phyloP scores from a whole-genome alignment of 2,888 invertebrate species.

The Platycnemis pennipes region DNA sequence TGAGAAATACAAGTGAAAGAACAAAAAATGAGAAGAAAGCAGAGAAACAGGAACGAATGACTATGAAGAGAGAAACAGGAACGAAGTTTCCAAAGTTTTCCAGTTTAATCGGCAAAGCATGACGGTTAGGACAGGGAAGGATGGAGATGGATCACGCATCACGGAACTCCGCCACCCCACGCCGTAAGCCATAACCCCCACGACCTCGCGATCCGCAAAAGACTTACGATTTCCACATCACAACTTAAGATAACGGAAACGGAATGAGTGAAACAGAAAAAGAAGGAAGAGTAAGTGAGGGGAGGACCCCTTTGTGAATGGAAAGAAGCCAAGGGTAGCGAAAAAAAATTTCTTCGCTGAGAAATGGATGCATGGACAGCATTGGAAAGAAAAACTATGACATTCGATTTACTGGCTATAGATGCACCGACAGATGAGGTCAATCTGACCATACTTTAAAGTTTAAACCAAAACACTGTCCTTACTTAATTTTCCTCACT shows the following conservation, averaged over 20 bases:
- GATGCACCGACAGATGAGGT: too few species aligned
- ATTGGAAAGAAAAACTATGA: too few species aligned
- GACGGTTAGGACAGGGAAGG: background rate
- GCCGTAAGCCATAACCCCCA: slow-evolving; percentile 7
- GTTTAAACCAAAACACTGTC: too few species aligned
- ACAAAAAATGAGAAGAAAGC: background rate
- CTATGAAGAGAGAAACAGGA: background rate
- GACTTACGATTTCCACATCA: background rate
- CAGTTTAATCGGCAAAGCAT: slow-evolving; percentile 7
- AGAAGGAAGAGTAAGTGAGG: background rate
- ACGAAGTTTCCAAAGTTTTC: background rate
- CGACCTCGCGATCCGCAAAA: background rate
- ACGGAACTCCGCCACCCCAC: background rate
- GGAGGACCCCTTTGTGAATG: background rate
- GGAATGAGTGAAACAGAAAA: background rate
- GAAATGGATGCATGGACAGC: too few species aligned
- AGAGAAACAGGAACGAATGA: background rate
- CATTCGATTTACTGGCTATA: too few species aligned
- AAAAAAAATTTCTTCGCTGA: too few species aligned
- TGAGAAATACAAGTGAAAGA: too few species aligned
- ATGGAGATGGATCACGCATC: background rate
- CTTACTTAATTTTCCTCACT: too few species aligned
- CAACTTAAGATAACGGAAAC: background rate
- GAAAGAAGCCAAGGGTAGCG: background rate
- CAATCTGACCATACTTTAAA: too few species aligned